These are phyloP conservation scores for Rhinogobio ventralis DNA, from an alignment of 2,797 vertebrate genomes.

Conservation along the genomic window DNA sequence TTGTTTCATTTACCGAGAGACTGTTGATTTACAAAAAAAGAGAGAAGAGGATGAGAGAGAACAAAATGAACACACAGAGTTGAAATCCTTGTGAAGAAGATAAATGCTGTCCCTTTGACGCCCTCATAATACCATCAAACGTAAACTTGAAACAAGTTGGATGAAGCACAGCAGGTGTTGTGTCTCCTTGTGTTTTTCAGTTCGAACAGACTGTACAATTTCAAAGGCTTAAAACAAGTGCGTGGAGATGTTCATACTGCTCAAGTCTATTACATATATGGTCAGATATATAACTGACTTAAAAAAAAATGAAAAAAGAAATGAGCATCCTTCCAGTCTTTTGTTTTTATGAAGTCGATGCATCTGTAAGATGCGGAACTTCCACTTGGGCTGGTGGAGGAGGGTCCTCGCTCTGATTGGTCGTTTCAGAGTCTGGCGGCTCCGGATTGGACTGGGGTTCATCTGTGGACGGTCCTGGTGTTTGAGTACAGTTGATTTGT, in stretches of 20 bases:
- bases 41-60: background rate
- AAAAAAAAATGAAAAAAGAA: constrained; percentile 51
- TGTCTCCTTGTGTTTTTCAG: background rate
- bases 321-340: constrained; percentile 45
- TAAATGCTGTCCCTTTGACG: background rate
- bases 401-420: constrained; percentile 67
- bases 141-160: background rate
- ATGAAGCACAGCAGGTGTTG: background rate
- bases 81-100: constrained; percentile 28
- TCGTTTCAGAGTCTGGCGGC: constrained; percentile 59
- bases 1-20: background rate
- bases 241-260: constrained; percentile 58
- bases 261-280: constrained; percentile 56
- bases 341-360: constrained; percentile 65
- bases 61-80: constrained; percentile 8
- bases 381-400: constrained; percentile 66
- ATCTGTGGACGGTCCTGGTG: constrained; percentile 67
- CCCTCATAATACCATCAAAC: background rate
- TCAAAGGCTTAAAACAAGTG: constrained; percentile 55
- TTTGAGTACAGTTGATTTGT: constrained; percentile 79
- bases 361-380: constrained; percentile 61
- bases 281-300: constrained; percentile 58
- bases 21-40: background rate
- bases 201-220: constrained; percentile 3
- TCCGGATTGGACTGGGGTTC: constrained; percentile 68